A percentile compares a stretch with the other conserved stretches of the same genome.
Conservation (phyloP, 1,140 invertebrate genomes). For the Wasmannia auropunctata region DNA sequence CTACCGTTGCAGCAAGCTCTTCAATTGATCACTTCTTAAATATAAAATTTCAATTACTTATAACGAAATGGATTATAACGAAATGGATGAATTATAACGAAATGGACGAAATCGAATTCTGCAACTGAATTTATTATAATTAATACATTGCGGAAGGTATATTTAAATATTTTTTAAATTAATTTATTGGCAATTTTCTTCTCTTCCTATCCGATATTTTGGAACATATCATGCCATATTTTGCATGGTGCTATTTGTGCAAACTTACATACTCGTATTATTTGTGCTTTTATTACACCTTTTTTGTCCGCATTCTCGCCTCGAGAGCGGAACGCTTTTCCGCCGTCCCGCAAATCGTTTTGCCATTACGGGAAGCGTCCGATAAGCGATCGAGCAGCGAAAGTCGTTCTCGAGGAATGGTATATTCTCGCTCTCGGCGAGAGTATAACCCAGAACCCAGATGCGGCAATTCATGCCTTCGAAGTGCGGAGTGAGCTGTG, state of each 20-base stretch:
- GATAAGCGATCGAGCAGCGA: slow-evolving; percentile 31
- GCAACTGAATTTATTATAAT: background rate
- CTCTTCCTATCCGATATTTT: background rate
- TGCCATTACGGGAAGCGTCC: background rate
- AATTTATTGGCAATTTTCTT: background rate
- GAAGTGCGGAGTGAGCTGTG: slow-evolving; percentile 55
- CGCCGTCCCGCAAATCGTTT: background rate
- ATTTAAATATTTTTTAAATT: background rate
- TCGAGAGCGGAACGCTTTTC: background rate
- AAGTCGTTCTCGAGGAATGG: slow-evolving; percentile 24
- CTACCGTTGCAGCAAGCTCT: no score
- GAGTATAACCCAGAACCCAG: slow-evolving; percentile 37
- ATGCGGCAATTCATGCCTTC: slow-evolving; percentile 36
- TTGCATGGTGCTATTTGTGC: background rate
- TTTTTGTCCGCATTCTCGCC: background rate
- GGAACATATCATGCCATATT: background rate
- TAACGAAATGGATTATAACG: background rate
- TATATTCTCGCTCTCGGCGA: slow-evolving; percentile 30
- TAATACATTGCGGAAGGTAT: background rate
- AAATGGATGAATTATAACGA: background rate
- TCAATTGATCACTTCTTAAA: background rate
- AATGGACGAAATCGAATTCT: background rate
- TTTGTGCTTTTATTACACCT: background rate
- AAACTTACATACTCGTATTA: no score
- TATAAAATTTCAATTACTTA: background rate